phyloP scores from a whole-genome alignment of 2,113 vertebrate genomes.

The Syngnathus scovelli region DNA sequence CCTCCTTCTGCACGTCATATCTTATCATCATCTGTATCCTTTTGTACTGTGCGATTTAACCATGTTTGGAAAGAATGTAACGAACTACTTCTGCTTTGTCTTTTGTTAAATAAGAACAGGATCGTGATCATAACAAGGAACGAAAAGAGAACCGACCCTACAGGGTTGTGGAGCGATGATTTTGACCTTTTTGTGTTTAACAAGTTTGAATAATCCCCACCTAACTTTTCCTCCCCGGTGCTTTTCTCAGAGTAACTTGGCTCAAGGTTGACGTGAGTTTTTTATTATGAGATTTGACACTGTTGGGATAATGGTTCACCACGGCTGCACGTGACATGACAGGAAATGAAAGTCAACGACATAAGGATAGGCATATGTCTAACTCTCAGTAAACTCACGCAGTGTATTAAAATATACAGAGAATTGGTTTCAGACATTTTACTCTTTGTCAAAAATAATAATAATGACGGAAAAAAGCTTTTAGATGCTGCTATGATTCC shows the following conservation, averaged over 20 bases:
- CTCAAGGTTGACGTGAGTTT: neutral
- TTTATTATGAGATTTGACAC: constrained; percentile 20
- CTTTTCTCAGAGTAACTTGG: constrained; percentile 10
- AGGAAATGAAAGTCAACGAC: neutral
- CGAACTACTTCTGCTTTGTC: neutral
- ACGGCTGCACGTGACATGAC: constrained; percentile 2
- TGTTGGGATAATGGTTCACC: constrained; percentile 6
- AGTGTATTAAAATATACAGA: constrained; percentile 10
- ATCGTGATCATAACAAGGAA: neutral
- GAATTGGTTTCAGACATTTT: constrained; percentile 19
- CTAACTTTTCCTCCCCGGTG: constrained; percentile 24
- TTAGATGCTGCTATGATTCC: neutral
- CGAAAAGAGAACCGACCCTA: neutral
- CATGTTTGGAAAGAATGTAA: neutral
- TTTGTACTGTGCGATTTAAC: neutral
- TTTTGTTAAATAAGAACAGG: neutral
- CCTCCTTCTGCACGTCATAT: neutral
- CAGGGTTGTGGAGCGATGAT: neutral
- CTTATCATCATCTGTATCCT: neutral
- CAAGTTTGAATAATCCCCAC: constrained; percentile 41
- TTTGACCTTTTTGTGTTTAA: constrained; percentile 11
- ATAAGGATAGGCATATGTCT: neutral
- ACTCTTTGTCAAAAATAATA: constrained; percentile 8
- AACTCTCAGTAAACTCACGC: constrained; percentile 36
- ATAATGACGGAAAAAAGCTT: neutral